Conservation (phyloP, 2,888 invertebrate genomes). For the Macaria liturata region DNA sequence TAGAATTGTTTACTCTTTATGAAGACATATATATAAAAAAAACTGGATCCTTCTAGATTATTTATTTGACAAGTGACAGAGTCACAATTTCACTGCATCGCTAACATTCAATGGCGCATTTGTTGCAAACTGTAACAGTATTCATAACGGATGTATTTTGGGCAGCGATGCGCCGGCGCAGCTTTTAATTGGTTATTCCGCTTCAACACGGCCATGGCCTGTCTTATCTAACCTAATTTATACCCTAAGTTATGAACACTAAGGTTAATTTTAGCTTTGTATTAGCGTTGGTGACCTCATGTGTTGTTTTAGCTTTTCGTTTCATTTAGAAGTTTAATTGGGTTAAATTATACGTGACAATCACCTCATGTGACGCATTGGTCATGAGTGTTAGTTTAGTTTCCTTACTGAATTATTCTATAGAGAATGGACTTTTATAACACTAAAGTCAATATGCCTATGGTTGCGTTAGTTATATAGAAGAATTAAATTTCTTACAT, state of each 20-base stretch:
- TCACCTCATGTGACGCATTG: too few relatives aligned
- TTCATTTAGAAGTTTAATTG: constrained; percentile 28
- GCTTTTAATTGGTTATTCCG: constrained; percentile 54
- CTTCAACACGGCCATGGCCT: constrained; percentile 35
- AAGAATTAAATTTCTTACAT: too few relatives aligned
- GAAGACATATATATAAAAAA: too few relatives aligned
- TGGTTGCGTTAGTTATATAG: too few relatives aligned
- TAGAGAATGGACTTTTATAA: too few relatives aligned
- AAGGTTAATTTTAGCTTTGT: constrained; percentile 14
- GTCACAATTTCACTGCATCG: too few relatives aligned
- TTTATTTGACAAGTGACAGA: too few relatives aligned
- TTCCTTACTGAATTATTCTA: too few relatives aligned
- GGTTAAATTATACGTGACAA: constrained; percentile 21
- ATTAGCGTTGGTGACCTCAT: constrained; percentile 13
- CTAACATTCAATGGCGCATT: constrained; percentile 17
- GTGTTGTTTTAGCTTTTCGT: constrained; percentile 14
- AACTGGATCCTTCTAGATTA: too few relatives aligned
- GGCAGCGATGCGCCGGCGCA: constrained; percentile 43
- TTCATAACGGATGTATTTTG: constrained; percentile 52
- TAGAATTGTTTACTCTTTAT: too few relatives aligned
- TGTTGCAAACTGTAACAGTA: constrained; percentile 48
- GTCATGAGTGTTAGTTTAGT: too few relatives aligned
- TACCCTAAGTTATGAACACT: constrained; percentile 32
- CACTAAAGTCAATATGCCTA: too few relatives aligned
- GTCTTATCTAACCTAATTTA: constrained; percentile 15